Conservation (phyloP, 2,888 invertebrate species). For the Gymnosoma rotundatum region DNA sequence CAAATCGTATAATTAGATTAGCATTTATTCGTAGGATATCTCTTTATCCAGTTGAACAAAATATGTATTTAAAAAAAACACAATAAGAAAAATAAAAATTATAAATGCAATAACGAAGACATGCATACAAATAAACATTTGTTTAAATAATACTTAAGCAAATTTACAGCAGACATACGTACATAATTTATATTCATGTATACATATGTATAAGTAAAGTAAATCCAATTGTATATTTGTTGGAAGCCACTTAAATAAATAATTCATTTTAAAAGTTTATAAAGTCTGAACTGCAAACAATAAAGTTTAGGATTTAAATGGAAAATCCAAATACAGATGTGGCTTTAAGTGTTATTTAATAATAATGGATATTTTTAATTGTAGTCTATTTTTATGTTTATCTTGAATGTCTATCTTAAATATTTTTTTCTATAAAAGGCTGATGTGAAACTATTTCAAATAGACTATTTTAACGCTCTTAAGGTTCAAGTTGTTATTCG, state of each 20-base stretch:
- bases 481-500: too few species aligned
- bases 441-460: too few species aligned
- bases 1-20: background rate
- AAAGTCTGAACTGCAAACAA: constrained; percentile 50
- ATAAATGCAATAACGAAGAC: background rate
- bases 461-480: constrained; percentile 1
- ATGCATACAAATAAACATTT: constrained; percentile 7
- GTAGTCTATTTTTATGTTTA: background rate
- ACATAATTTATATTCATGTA: background rate
- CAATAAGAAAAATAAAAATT: constrained; percentile 14
- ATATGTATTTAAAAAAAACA: constrained; percentile 24
- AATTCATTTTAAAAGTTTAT: constrained; percentile 36
- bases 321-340: constrained; percentile 52
- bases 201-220: background rate
- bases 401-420: background rate
- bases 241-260: constrained; percentile 20
- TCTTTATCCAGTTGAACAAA: constrained; percentile 12
- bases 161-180: background rate
- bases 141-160: constrained; percentile 4
- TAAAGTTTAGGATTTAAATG: constrained; percentile 48
- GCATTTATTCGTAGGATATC: constrained; percentile 5
- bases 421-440: too few species aligned
- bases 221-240: background rate
- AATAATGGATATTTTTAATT: constrained; percentile 33
- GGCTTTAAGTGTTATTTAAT: constrained; percentile 32